Base-by-base conservation (phyloP, 1,140 invertebrate species). In the Ceratina australensis region DNA sequence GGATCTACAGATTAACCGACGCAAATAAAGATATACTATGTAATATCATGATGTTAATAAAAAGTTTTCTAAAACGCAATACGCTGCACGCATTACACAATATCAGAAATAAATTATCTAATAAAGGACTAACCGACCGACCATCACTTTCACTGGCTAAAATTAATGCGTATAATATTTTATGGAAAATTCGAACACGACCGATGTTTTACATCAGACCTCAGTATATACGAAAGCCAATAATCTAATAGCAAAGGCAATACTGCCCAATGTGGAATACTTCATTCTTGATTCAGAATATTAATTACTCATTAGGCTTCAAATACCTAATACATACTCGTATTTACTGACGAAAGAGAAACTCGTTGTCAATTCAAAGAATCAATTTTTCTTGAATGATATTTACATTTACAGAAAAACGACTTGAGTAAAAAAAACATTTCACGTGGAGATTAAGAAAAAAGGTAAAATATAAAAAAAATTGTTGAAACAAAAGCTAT, bases 211-310 rank as follows among this genome's bases (percentile, higher is more conserved):
- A 85, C 56, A 81, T 77, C 73, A 78, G 72, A 82, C 64, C 72
- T 81, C 47, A 66, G 52, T 81, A 56, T 79, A 65, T 64, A 65
- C 56, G 67, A 85, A 80, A 85, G 72, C 75, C 64, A 81, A 75
- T 78, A 85, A 52, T 83, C 72, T 79, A 71, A 65, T 84, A 81
- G 72, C 61, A 81, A 84, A 84, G 79, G 64, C 78, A 87, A 64
- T 69, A 84, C 80, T 85, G 82, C 72, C 78, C 83, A 71, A 80
- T 42, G 73, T 83, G 77, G 18, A 85, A 81, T 81, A 81, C 20
- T 79, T 85, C 68, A 83, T 81, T 84, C 79, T 47, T 76, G 56
- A 79, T 64, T 72, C 68, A 75, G 26, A 83, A 85, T 80, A 87
- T 83, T 76, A 83, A 67, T 79, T 71, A 61, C 64, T 49, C 59